A percentile compares a stretch with the other conserved stretches of the same genome.
Evolutionary conservation across 2,113 vertebrate species (phyloP).

Genomic region (Vulpes ferrilata): DNA sequence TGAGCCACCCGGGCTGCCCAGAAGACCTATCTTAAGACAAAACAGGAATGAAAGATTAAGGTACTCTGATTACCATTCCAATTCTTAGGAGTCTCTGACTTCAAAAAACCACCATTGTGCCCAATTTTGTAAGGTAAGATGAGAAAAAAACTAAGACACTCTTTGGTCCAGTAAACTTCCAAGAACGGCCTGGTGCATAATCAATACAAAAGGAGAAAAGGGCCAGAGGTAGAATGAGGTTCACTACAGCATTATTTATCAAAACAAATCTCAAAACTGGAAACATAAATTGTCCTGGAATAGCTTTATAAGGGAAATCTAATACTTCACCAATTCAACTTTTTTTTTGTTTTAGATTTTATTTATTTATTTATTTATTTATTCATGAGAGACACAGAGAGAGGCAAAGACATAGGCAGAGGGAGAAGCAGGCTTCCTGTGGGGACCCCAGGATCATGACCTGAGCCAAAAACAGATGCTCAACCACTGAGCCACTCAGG

Average conservation of each 20-base stretch:
- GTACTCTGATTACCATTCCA: background rate
- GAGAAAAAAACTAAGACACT: background rate
- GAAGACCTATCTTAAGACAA: background rate
- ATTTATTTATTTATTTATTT: too few species aligned
- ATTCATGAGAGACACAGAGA: too few species aligned
- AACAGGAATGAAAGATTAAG: background rate
- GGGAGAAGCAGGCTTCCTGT: too few species aligned
- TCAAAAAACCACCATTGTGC: background rate
- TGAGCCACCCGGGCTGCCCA: too few species aligned
- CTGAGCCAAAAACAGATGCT: too few species aligned
- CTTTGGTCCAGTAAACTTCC: background rate
- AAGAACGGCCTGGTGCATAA: background rate
- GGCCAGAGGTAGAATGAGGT: background rate
- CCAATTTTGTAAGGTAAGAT: background rate
- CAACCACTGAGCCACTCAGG: too few species aligned
- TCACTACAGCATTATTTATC: background rate
- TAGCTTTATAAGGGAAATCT: background rate
- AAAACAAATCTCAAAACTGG: slow-evolving; percentile 12
- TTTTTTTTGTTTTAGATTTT: background rate
- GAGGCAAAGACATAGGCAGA: too few species aligned
- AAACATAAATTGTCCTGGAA: background rate
- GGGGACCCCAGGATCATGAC: too few species aligned
- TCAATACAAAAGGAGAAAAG: slow-evolving; percentile 36
- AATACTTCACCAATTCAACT: background rate
- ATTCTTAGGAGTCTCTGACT: background rate